A percentile compares a stretch with the other conserved stretches of the same genome.
phyloP scores from a whole-genome alignment of 2,797 vertebrate genomes.

The Gorsachius magnificus region DNA sequence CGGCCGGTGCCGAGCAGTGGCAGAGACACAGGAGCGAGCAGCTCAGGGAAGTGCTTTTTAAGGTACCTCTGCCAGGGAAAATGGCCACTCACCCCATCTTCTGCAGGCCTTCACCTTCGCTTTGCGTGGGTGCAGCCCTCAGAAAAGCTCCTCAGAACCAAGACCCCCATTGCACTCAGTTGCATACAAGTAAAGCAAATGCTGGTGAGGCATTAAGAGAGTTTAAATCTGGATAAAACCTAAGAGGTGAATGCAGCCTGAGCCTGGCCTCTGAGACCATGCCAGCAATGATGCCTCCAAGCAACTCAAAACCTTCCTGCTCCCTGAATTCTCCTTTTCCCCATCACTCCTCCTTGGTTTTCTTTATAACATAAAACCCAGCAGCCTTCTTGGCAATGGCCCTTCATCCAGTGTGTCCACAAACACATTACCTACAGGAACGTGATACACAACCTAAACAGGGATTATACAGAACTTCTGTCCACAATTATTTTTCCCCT shows the following conservation, averaged over 20 bases:
- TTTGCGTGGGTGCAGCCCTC: neutral
- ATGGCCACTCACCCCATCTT: rapidly evolving
- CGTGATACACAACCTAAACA: neutral
- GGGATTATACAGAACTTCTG: neutral
- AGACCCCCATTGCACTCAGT: rapidly evolving
- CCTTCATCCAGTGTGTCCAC: neutral
- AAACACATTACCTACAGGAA: neutral
- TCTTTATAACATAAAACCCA: neutral
- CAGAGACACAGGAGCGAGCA: rapidly evolving
- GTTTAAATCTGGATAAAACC: neutral
- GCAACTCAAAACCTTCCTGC: neutral
- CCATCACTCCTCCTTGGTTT: neutral
- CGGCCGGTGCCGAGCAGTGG: neutral
- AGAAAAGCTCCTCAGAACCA: neutral
- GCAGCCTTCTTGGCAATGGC: neutral
- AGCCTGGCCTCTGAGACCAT: neutral
- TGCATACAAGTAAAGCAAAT: neutral
- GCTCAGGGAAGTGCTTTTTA: neutral
- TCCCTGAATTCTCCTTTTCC: neutral
- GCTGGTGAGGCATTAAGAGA: neutral
- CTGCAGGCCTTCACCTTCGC: neutral
- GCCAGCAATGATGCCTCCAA: neutral
- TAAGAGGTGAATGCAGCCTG: neutral
- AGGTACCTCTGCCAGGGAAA: neutral
- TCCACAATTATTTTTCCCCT: neutral